Evolutionary conservation across 2,797 vertebrate species (phyloP).

Genomic region (Anomalospiza imberbis): DNA sequence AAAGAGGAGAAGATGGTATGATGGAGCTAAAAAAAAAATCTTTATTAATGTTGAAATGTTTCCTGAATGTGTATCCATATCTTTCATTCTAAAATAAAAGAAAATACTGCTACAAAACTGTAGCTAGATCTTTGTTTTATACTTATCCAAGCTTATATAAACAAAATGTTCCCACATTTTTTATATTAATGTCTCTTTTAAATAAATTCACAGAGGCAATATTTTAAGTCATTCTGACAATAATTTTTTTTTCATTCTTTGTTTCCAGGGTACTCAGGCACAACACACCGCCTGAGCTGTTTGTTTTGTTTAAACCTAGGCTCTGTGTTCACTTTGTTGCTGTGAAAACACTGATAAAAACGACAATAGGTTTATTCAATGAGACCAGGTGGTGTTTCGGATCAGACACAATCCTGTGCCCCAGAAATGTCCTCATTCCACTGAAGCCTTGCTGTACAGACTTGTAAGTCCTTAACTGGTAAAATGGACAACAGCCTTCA

Average conservation of each 20-base stretch:
- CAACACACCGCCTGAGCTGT: background rate
- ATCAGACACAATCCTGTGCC: background rate
- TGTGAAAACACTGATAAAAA: constrained; percentile 20
- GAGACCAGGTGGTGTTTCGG: background rate
- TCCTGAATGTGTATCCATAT: background rate
- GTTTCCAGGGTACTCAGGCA: background rate
- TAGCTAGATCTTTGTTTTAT: constrained; percentile 1
- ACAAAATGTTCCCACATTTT: background rate
- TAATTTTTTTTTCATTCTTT: background rate
- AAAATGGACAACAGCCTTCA: background rate
- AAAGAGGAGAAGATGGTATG: background rate
- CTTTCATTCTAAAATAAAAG: background rate
- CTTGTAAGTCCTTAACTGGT: background rate
- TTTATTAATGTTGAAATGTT: background rate
- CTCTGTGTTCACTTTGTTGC: background rate
- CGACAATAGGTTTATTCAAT: background rate
- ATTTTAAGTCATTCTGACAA: background rate
- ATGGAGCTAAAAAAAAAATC: background rate
- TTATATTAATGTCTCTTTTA: background rate
- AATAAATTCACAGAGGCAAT: background rate
- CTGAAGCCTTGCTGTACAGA: background rate
- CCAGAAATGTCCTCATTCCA: background rate
- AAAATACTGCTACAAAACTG: background rate
- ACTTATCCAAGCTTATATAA: constrained; percentile 18
- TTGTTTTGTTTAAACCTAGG: background rate